A percentile compares a stretch with the other conserved stretches of the same genome.
Conservation (phyloP, 1,140 invertebrate species). For the Calycopis cecrops region DNA sequence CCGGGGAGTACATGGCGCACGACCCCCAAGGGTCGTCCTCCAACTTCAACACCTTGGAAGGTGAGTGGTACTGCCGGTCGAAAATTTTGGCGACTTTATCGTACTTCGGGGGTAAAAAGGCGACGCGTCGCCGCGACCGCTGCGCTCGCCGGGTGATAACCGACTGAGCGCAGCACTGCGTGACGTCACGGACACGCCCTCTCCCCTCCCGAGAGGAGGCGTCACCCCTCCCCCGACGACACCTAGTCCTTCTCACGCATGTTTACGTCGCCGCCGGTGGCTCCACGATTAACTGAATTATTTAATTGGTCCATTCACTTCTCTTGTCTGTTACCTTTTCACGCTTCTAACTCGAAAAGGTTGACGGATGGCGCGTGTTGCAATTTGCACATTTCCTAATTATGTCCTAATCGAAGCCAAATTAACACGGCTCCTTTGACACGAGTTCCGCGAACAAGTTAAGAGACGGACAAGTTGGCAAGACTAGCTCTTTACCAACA, state of each 20-base stretch:
- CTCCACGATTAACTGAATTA: constrained; percentile 70
- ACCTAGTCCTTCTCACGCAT: constrained; percentile 53
- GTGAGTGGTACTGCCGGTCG: constrained; percentile 75
- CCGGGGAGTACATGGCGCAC: constrained; percentile 74
- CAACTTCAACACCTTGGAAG: constrained; percentile 75
- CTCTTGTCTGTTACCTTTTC: constrained; percentile 64
- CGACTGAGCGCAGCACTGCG: constrained; percentile 50
- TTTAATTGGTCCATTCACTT: constrained; percentile 72
- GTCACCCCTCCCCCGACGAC: constrained; percentile 31
- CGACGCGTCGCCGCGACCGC: constrained; percentile 61
- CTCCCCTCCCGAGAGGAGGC: constrained; percentile 40
- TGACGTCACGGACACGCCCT: constrained; percentile 68
- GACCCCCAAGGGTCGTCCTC: constrained; percentile 75
- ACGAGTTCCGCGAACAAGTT: background rate
- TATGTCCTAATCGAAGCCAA: constrained; percentile 41
- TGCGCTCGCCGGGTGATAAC: constrained; percentile 55
- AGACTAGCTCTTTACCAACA: no score
- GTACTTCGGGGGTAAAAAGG: constrained; percentile 53
- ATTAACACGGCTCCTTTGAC: background rate
- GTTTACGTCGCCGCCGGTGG: constrained; percentile 66
- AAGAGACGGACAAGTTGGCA: no score
- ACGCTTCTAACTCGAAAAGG: constrained; percentile 59
- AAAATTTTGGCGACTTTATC: constrained; percentile 73
- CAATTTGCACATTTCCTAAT: constrained; percentile 54
- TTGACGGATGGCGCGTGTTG: constrained; percentile 52